Base-by-base conservation (phyloP, 2,888 invertebrate species). In the Latheticus oryzae region DNA sequence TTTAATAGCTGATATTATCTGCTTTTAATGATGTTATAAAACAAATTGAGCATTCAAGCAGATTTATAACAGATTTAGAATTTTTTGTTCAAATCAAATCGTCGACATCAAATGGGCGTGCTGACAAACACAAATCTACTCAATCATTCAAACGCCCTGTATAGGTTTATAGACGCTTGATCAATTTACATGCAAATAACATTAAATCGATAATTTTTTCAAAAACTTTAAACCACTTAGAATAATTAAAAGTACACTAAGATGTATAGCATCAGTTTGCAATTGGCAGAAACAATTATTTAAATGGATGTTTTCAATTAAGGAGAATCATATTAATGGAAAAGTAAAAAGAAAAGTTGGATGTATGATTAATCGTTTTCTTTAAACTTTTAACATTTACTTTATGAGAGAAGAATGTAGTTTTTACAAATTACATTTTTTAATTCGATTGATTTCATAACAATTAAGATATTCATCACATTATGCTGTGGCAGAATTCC, bases 301-400 rank as follows among this genome's bases (percentile, higher is more conserved):
- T 19, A 52, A 52, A 52, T 52, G 30, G 52, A 52, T 32, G 33
- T 42, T 40, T 38, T 28, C 51, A 30, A 51, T 51, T 51, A 50
- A 13, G 19, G 32, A 19, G 32, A 11, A 32, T 30, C n/a, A 32
- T 17, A 32, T 28, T 32, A 19, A 42, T 42, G 42, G 28, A 13
- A 16, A 15, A 2, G 40, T 7, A 9, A 17, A 19, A 23, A 23
- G 23, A 3, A 21, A 21, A 9, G 9, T n/a, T n/a, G 8, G 35
- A 23, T n/a, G 16, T 24, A 26, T 42, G 42, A 42, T 42, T 42
- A 16, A 42, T 42, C 13, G 24, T 12, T 23, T 12, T 12, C 5
- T 35, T 35, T 8, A 16, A 17, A 17, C 13, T n/a, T n/a, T n/a
- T n/a, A n/a, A n/a, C n/a, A n/a, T 9, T 17, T 19, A 35, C 17